These are phyloP conservation scores for Leucoptera coffeella DNA, from an alignment of 2,888 invertebrate species.

Conservation along the genomic window DNA sequence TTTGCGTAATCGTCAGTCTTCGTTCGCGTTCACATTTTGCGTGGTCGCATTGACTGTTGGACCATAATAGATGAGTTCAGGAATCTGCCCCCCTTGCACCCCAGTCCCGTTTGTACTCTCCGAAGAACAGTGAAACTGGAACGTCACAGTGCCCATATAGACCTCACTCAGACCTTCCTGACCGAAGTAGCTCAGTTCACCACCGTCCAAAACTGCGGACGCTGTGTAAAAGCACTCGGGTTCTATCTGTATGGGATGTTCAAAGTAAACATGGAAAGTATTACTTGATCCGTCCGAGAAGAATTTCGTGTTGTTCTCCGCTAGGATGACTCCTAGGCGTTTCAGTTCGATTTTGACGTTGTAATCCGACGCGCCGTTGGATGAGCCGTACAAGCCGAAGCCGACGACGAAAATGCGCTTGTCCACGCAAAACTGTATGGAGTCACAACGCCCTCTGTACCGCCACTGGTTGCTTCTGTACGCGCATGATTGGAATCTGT, in stretches of 20 bases:
- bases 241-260: slow-evolving; percentile 83
- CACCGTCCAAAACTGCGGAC: slow-evolving; percentile 90
- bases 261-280: slow-evolving; percentile 80
- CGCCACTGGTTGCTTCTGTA: slow-evolving; percentile 97
- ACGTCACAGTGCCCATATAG: slow-evolving; percentile 86
- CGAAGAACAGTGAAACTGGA: slow-evolving; percentile 95
- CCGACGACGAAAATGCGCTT: slow-evolving; percentile 93
- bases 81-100: slow-evolving; percentile 95
- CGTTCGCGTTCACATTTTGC: slow-evolving; percentile 31
- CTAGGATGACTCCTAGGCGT: slow-evolving; percentile 78
- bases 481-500: slow-evolving; percentile 93
- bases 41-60: slow-evolving; percentile 53
- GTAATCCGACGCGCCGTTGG: slow-evolving; percentile 92
- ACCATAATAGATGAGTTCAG: slow-evolving; percentile 93
- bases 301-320: slow-evolving; percentile 89
- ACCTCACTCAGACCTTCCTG: slow-evolving; percentile 96
- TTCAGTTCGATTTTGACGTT: slow-evolving; percentile 92
- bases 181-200: slow-evolving; percentile 92
- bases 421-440: slow-evolving; percentile 94
- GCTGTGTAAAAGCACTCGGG: slow-evolving; percentile 93
- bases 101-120: slow-evolving; percentile 97
- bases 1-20: slow-evolving; percentile 37
- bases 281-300: slow-evolving; percentile 95
- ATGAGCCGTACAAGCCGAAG: slow-evolving; percentile 92
- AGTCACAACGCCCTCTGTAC: slow-evolving; percentile 92